A percentile compares a stretch with the other conserved stretches of the same genome.
phyloP scores from a whole-genome alignment of 2,797 vertebrate species.

The Muscicapa striata region DNA sequence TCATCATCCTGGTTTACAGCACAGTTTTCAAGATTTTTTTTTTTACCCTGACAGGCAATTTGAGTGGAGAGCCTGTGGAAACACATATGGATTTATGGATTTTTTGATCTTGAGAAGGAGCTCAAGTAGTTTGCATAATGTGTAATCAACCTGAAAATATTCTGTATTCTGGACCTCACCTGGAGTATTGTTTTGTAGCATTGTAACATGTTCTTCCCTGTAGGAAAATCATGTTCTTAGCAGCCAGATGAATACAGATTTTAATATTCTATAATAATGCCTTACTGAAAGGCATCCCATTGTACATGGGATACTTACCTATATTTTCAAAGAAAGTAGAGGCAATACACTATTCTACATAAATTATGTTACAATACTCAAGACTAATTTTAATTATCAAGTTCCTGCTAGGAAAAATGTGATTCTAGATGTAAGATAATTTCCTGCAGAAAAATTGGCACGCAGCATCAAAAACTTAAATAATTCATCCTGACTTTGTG shows the following conservation, averaged over 20 bases:
- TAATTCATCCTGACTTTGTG: background rate
- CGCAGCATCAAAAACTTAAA: background rate
- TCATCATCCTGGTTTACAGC: conserved; percentile 65
- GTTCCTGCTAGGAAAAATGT: background rate
- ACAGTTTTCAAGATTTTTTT: conserved; percentile 30
- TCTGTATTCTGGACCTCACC: background rate
- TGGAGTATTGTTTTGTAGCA: background rate
- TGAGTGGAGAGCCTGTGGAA: conserved; percentile 54
- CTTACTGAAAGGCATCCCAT: background rate
- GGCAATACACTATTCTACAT: background rate
- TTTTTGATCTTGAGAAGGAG: conserved; percentile 40
- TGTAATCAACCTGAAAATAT: background rate
- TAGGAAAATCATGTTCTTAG: background rate
- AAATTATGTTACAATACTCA: background rate
- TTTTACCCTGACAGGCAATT: conserved; percentile 39
- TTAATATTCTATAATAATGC: background rate
- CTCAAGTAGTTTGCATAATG: conserved; percentile 14
- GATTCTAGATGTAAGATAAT: background rate
- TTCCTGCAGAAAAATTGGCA: background rate
- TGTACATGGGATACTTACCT: background rate
- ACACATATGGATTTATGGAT: conserved; percentile 12
- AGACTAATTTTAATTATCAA: background rate
- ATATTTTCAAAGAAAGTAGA: background rate
- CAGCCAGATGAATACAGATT: background rate
- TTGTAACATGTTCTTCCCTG: background rate